Evolutionary conservation across 2,888 invertebrate species (phyloP), one percentile per base, ranked within the genome.

Genomic region (Beris chalybata): DNA sequence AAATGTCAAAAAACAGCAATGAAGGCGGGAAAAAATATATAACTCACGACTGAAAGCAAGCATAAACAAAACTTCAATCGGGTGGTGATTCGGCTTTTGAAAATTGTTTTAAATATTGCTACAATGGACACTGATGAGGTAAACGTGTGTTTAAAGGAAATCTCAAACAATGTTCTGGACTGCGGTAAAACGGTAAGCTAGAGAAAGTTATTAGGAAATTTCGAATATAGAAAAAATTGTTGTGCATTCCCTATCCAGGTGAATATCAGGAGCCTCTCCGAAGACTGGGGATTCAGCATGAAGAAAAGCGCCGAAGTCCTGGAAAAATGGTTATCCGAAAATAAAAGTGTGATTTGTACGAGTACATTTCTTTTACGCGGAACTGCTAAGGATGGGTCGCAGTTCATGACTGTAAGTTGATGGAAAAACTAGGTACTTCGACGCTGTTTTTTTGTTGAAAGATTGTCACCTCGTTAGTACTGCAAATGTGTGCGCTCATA

Each of bases 281-380:
- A 61, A 50, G 50, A 61, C 22, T 61, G 61, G 61, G 45, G 47
- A 22, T 11, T 50, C 11, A 61, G 61, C 22, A 32, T 61, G 50
- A 61, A 50, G 15, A 22, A 31, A 15, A 52, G 61, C 29, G 31
- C 61, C 3, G 52, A 32, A 12, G 15, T 45, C 2, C 30, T 61
- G 22, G 61, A 38, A 11, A 50, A 61, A 22, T 61, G 61, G 61
- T 12, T 61, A 2, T 15, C 22, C 11, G 30, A 31, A 38, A 13
- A 31, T n/a, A 43, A 15, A 22, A 11, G 11, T 11, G 61, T 6
- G 5, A 50, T 32, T 32, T 52, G 52, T 52, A 12, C 38, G 3
- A 61, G 50, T 22, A 22, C 13, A 5, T 61, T 38, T 11, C 52
- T 61, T 6, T 32, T 61, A 15, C 61, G 61, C 15, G 61, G 61